Percentiles rank a stretch among this genome's conserved stretches.
Evolutionary conservation across 2,113 vertebrate species (phyloP).

Genomic region (Sus scrofa): DNA sequence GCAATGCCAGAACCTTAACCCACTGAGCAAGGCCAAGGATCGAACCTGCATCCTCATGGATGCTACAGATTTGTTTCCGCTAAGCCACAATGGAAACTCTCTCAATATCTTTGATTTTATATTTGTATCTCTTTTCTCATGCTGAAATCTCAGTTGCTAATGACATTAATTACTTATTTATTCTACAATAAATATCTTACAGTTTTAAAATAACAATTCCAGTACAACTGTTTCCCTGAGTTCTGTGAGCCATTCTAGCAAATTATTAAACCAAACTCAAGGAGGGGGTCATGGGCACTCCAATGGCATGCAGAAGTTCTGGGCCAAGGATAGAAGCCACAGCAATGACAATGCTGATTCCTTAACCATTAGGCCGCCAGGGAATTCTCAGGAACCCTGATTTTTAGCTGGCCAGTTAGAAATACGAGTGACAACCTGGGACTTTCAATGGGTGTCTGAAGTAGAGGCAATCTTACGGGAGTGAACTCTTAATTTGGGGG

Average conservation of each 20-base stretch:
- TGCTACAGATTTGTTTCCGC: too few relatives aligned
- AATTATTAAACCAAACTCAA: neutral
- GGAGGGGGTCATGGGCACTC: neutral
- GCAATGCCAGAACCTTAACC: too few relatives aligned
- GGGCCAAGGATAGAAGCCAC: too few relatives aligned
- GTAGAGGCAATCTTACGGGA: neutral
- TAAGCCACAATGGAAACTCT: too few relatives aligned
- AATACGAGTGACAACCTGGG: neutral
- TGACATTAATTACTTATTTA: neutral
- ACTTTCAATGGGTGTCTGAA: neutral
- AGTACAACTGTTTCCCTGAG: neutral
- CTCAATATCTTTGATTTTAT: neutral
- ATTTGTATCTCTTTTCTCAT: neutral
- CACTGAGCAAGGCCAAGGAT: too few relatives aligned
- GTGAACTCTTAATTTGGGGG: neutral
- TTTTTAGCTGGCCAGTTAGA: neutral
- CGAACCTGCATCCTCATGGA: too few relatives aligned
- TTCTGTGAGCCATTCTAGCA: too few relatives aligned
- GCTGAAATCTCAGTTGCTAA: neutral
- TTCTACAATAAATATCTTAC: neutral
- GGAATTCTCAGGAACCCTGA: neutral
- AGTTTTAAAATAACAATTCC: neutral
- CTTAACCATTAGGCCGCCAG: too few relatives aligned
- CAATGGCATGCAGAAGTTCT: too few relatives aligned
- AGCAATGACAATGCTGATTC: too few relatives aligned